Percentiles rank a stretch among this genome's conserved stretches.
phyloP scores from a whole-genome alignment of 1,140 invertebrate species.

The Panagrolaimus sp. region DNA sequence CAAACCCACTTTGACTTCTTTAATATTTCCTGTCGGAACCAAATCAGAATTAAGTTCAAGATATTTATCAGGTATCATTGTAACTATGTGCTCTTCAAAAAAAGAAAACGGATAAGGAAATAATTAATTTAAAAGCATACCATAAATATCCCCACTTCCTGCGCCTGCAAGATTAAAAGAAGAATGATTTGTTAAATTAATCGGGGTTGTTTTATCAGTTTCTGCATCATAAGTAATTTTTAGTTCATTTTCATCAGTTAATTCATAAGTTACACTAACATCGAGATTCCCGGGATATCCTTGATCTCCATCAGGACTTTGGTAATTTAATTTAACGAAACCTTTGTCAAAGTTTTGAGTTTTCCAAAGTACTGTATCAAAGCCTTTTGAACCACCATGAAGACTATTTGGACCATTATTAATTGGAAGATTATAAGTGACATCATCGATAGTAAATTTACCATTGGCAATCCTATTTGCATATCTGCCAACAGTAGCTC shows the following conservation, averaged over 20 bases:
- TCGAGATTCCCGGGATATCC: conserved; percentile 72
- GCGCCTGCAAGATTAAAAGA: conserved; percentile 90
- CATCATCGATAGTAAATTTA: conserved; percentile 69
- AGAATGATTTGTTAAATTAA: conserved; percentile 85
- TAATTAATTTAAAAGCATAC: too few relatives aligned
- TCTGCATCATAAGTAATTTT: conserved; percentile 70
- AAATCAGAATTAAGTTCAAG: conserved; percentile 70
- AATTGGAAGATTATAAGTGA: conserved; percentile 69
- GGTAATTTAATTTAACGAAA: conserved; percentile 28
- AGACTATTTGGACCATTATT: conserved; percentile 73
- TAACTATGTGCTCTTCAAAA: conserved; percentile 67
- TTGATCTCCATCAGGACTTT: conserved; percentile 76
- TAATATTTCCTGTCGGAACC: conserved; percentile 73
- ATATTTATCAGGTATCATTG: conserved; percentile 72
- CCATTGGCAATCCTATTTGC: conserved; percentile 76
- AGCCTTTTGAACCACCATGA: conserved; percentile 80
- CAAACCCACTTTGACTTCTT: conserved; percentile 66
- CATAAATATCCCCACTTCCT: conserved; percentile 47
- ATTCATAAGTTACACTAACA: conserved; percentile 68
- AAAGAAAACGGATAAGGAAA: too few relatives aligned
- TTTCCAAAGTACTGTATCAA: conserved; percentile 69
- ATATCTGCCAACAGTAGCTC: conserved; percentile 78
- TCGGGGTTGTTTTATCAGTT: conserved; percentile 69
- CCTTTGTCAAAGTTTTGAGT: not conserved
- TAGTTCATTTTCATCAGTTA: conserved; percentile 71